phyloP scores from a whole-genome alignment of 2,797 vertebrate species.

The Phrynocephalus vlangalii region DNA sequence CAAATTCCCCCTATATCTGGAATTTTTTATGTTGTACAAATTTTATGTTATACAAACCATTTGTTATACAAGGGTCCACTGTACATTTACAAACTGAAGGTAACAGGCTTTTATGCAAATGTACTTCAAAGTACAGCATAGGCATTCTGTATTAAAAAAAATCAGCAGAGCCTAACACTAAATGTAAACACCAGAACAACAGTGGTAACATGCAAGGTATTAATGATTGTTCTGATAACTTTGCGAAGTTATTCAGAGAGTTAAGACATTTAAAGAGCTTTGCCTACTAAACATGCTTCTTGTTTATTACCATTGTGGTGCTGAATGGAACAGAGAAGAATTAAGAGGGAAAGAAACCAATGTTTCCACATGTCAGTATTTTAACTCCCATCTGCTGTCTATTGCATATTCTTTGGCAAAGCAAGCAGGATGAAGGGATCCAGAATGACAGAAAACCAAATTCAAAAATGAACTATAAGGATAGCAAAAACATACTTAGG shows the following conservation, averaged over 20 bases:
- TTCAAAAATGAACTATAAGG: not conserved
- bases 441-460: not conserved
- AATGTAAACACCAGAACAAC: not conserved
- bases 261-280: not conserved
- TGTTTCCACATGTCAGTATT: not conserved
- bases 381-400: not conserved
- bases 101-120: slow-evolving; percentile 5
- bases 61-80: no score
- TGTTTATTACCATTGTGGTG: not conserved
- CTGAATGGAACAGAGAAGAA: not conserved
- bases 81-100: not conserved
- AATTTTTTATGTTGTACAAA: no score
- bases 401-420: not conserved
- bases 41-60: no score
- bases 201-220: not conserved
- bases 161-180: not conserved
- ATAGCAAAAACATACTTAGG: no score
- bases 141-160: not conserved
- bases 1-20: no score
- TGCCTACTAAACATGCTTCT: not conserved
- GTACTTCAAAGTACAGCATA: not conserved
- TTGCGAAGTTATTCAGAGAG: not conserved
- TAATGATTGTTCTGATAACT: not conserved
- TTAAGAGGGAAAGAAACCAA: not conserved
- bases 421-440: not conserved